Evolutionary conservation across 2,888 invertebrate genomes (phyloP), one percentile per base, ranked within the genome.

Genomic region (Amiota mariae): DNA sequence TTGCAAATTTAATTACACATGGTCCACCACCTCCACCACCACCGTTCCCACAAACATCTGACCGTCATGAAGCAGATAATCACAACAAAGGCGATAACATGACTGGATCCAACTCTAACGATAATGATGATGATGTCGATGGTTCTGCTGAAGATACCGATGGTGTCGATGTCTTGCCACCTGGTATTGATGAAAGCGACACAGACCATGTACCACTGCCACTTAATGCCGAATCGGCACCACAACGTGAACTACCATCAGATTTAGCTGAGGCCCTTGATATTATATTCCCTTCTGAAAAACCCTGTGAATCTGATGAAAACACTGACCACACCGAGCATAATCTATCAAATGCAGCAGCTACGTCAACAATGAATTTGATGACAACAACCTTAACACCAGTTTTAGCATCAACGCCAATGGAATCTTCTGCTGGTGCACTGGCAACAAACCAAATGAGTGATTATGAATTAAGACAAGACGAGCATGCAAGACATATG

Each of bases 231-330:
- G 90, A 89, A 11, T 90, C 90, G 24, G 81, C 90, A 8, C 89
- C 66, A 20, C 11, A 91, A 9, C 88, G 90, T 1, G 91, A 91
- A 36, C 82, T 93, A 24, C 93, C 93, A 0, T 91, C 92, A 80
- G 93, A 93, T 85, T 89, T 93, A 20, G 92, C 92, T 78, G 92
- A 92, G 79, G 93, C 93, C 1, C 87, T 93, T 8, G 91, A 92
- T 75, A 92, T 93, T 13, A 92, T 93, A 74, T 93, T 93, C 79
- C 92, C 93, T 1, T 91, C 91, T 48, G 91, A 91, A 24, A 90
- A 89, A 51, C 79, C 85, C 13, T 80, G 83, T 13, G 81, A 88
- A 6, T 36, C 36, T 36, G 8, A 36, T 36, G 36, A 36, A 36
- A 36, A 6, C 36, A 36, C 8, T 36, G 78, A 82, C 59, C 76